These are phyloP conservation scores for Cenopis cana DNA, from an alignment of 2,888 invertebrate genomes.

Conservation along the genomic window DNA sequence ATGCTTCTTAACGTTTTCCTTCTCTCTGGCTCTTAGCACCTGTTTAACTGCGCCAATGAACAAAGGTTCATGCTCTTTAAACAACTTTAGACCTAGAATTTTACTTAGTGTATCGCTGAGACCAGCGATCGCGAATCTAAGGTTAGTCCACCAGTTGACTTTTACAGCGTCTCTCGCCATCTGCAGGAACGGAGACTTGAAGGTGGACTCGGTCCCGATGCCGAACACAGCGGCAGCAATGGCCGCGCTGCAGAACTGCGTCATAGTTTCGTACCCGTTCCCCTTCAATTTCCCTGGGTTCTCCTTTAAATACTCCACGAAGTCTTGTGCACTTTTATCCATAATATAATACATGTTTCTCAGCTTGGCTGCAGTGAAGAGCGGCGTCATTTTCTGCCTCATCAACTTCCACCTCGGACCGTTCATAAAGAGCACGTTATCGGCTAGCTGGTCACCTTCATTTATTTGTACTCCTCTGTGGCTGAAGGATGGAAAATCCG, in stretches of 20 bases:
- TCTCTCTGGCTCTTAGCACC: constrained; percentile 59
- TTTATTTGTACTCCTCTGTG: constrained; percentile 57
- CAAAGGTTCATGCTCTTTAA: constrained; percentile 59
- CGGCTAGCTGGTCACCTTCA: constrained; percentile 58
- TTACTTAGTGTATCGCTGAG: constrained; percentile 50
- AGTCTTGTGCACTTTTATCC: constrained; percentile 65
- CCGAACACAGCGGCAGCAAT: constrained; percentile 72
- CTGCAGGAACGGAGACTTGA: constrained; percentile 65
- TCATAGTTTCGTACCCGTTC: constrained; percentile 54
- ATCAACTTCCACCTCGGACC: constrained; percentile 68
- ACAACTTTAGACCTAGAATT: constrained; percentile 57
- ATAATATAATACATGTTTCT: constrained; percentile 71
- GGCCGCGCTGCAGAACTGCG: constrained; percentile 60
- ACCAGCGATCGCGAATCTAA: constrained; percentile 54
- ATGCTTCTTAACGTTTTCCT: constrained; percentile 58
- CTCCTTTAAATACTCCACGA: constrained; percentile 57
- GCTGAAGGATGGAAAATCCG: constrained; percentile 60
- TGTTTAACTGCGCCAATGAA: constrained; percentile 67
- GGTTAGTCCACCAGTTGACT: constrained; percentile 50
- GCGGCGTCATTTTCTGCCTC: constrained; percentile 66
- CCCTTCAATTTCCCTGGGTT: constrained; percentile 55
- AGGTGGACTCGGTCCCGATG: constrained; percentile 61
- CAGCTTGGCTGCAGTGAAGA: constrained; percentile 69
- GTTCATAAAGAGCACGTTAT: constrained; percentile 60
- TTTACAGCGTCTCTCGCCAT: constrained; percentile 53